Evolutionary conservation across 2,113 vertebrate species (phyloP).

Genomic region (Gavia stellata): DNA sequence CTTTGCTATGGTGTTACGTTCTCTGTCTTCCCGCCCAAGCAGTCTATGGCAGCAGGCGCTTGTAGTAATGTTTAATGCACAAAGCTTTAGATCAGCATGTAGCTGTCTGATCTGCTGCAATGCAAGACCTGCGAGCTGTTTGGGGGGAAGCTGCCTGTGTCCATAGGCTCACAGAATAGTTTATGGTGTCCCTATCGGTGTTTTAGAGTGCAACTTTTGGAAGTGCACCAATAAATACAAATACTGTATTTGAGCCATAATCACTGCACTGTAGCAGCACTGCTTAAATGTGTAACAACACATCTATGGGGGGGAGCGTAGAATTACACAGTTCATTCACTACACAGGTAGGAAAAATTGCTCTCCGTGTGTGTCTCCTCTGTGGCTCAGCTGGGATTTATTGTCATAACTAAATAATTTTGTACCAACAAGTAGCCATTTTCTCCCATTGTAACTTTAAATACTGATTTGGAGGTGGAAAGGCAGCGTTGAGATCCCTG

Average conservation of each 20-base stretch:
- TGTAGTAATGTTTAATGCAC: background rate
- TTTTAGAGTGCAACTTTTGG: background rate
- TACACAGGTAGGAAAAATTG: conserved; percentile 21
- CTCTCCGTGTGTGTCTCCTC: background rate
- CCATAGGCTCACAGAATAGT: background rate
- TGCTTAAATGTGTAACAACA: background rate
- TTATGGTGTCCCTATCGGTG: background rate
- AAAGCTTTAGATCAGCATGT: background rate
- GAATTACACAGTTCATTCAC: conserved; percentile 20
- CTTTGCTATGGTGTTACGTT: background rate
- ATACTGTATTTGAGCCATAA: background rate
- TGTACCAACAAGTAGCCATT: background rate
- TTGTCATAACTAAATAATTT: conserved; percentile 25
- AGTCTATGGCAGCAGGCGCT: background rate
- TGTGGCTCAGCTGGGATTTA: conserved; percentile 2
- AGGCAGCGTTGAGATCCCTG: background rate
- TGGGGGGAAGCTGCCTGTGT: background rate
- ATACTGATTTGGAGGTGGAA: background rate
- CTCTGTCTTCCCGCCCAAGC: background rate
- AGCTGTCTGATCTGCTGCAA: background rate
- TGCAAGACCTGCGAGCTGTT: background rate
- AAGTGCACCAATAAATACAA: background rate
- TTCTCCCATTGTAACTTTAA: background rate
- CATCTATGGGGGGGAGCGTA: background rate
- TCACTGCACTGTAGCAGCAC: background rate